Evolutionary conservation across 2,888 invertebrate species (phyloP), one percentile per base, ranked within the genome.

Genomic region (Poecilus cupreus): DNA sequence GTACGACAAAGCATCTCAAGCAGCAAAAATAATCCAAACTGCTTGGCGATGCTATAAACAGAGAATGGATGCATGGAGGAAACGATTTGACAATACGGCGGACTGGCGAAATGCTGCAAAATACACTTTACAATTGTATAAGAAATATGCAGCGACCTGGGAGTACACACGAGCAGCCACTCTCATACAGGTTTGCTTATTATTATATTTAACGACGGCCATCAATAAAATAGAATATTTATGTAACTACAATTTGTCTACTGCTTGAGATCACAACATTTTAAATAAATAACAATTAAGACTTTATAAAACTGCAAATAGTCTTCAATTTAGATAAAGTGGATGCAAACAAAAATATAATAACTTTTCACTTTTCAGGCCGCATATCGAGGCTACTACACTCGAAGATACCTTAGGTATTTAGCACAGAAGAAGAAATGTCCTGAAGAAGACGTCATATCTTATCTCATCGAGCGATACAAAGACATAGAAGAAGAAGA

Each of bases 311-410:
- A n/a, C n/a, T n/a, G n/a, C n/a, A n/a, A n/a, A n/a, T n/a, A n/a
- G n/a, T n/a, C n/a, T n/a, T n/a, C n/a, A n/a, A n/a, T n/a, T n/a
- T n/a, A n/a, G n/a, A n/a, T n/a, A n/a, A n/a, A n/a, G n/a, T n/a
- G 46, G 13, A 46, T 46, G 46, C n/a, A 46, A 4, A 8, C n/a
- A 46, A 8, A n/a, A 46, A 37, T n/a, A n/a, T n/a, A n/a, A n/a
- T n/a, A n/a, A n/a, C n/a, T 43, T 49, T 11, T 49, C 4, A 13
- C 6, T 18, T 82, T 84, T 64, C 83, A 87, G 86, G 86, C 88
- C 24, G 89, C 89, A 10, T 89, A 89, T 78, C 88, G 88, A 85
- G 89, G 89, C 0, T 89, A 89, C 75, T 89, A 89, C 80, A 88
- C 89, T 0, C 84, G 89, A 37, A 51, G 46, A 75, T 11, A 26